These are phyloP conservation scores for Notamacropus eugenii DNA, from an alignment of 2,797 vertebrate species.

Conservation along the genomic window DNA sequence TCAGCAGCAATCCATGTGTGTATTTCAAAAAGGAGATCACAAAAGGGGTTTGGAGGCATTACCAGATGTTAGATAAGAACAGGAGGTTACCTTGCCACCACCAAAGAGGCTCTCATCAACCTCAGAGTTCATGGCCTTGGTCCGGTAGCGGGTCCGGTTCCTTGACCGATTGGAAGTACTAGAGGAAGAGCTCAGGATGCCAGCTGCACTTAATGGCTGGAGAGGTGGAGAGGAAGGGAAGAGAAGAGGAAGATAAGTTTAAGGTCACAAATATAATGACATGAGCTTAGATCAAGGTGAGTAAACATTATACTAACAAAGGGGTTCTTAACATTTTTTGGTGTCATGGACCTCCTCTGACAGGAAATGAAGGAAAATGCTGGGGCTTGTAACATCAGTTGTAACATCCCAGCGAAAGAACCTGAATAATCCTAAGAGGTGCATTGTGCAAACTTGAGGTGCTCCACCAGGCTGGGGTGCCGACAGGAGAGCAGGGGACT, in stretches of 20 bases:
- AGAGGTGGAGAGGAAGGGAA: conserved; percentile 27
- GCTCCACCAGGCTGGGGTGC: background rate
- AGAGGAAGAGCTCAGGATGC: conserved; percentile 67
- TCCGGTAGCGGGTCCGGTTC: conserved; percentile 84
- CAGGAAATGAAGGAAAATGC: background rate
- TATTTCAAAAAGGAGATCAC: background rate
- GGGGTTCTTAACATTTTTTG: background rate
- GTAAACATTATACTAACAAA: background rate
- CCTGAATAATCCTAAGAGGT: background rate
- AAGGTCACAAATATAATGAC: background rate
- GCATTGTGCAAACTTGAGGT: background rate
- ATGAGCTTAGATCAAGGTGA: background rate
- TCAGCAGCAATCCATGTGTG: background rate
- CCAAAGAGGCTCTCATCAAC: conserved; percentile 91
- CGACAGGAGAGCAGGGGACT: background rate
- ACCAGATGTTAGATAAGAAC: background rate
- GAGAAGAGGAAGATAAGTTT: background rate
- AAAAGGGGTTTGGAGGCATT: background rate
- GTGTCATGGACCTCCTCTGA: background rate
- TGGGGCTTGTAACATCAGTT: too few species aligned
- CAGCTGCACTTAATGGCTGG: conserved; percentile 81
- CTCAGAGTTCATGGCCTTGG: conserved; percentile 84
- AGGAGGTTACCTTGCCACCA: conserved; percentile 77
- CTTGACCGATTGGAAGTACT: conserved; percentile 76
- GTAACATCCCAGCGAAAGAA: background rate